These are phyloP conservation scores for Lasioglossum baleicum DNA, from an alignment of 1,140 invertebrate species.

Conservation along the genomic window DNA sequence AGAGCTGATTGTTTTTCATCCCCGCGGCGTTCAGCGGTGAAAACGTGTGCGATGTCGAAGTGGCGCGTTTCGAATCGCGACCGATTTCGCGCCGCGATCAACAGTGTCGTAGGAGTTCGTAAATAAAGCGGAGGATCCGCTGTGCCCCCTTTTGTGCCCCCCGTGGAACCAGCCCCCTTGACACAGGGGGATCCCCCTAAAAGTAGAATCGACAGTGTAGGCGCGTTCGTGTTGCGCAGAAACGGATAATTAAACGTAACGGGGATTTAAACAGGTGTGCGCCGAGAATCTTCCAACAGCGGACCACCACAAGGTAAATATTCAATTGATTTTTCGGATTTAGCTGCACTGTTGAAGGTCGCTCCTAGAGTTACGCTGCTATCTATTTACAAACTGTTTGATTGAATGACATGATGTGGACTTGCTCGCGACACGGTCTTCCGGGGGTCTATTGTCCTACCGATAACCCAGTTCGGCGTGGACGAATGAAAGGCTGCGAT, in stretches of 20 bases:
- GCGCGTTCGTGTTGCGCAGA: slow-evolving; percentile 24
- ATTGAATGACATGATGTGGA: too few species aligned
- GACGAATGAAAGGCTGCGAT: too few species aligned
- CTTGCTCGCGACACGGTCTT: too few species aligned
- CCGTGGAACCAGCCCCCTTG: not conserved
- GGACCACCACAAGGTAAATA: slow-evolving; percentile 9
- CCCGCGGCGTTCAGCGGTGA: not conserved
- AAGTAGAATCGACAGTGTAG: slow-evolving; percentile 28
- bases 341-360: not conserved
- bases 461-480: too few species aligned
- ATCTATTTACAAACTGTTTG: too few species aligned
- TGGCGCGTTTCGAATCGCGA: slow-evolving; percentile 42
- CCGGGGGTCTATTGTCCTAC: too few species aligned
- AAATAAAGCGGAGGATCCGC: slow-evolving; percentile 15
- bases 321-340: not conserved
- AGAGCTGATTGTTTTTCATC: not conserved
- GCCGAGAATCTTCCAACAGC: not conserved
- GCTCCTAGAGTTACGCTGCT: not conserved
- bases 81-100: slow-evolving; percentile 49
- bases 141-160: not conserved
- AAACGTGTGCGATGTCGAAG: slow-evolving; percentile 32
- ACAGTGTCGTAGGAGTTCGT: slow-evolving; percentile 27
- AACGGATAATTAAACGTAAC: slow-evolving; percentile 38
- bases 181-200: not conserved
- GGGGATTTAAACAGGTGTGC: slow-evolving; percentile 53